Conservation (phyloP, 2,113 vertebrate genomes). For the Mesembrinibis cayennensis region DNA sequence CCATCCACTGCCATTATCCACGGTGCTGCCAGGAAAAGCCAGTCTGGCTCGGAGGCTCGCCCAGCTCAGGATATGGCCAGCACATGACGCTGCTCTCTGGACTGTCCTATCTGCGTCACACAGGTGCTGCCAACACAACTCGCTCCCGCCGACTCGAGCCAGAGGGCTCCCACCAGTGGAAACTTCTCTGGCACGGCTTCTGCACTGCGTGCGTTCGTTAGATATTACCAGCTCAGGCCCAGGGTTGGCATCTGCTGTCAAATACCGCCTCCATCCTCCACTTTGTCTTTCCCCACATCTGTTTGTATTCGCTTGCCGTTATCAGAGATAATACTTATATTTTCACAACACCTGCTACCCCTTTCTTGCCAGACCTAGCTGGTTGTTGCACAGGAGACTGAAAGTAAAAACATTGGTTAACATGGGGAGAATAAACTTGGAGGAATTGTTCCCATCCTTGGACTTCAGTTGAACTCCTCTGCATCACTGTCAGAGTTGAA, state of each 20-base stretch:
- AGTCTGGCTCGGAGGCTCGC: neutral
- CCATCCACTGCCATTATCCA: neutral
- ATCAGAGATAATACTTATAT: neutral
- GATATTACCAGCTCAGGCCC: neutral
- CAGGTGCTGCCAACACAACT: neutral
- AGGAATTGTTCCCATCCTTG: neutral
- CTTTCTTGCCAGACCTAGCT: neutral
- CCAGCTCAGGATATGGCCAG: neutral
- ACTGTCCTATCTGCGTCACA: neutral
- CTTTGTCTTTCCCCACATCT: neutral
- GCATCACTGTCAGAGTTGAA: neutral
- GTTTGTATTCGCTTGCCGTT: neutral
- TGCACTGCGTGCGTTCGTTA: rapidly evolving
- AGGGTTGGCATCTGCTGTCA: neutral
- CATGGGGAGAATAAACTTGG: neutral
- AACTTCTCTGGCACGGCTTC: neutral
- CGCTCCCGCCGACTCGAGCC: neutral
- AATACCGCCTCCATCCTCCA: neutral
- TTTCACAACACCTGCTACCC: neutral
- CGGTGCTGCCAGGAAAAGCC: neutral
- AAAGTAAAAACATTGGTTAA: neutral
- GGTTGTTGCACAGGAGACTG: neutral
- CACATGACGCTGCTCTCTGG: neutral
- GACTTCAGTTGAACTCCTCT: neutral
- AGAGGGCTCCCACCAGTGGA: neutral